Base-by-base conservation (phyloP, 2,113 vertebrate species). In the Echinops telfairi region DNA sequence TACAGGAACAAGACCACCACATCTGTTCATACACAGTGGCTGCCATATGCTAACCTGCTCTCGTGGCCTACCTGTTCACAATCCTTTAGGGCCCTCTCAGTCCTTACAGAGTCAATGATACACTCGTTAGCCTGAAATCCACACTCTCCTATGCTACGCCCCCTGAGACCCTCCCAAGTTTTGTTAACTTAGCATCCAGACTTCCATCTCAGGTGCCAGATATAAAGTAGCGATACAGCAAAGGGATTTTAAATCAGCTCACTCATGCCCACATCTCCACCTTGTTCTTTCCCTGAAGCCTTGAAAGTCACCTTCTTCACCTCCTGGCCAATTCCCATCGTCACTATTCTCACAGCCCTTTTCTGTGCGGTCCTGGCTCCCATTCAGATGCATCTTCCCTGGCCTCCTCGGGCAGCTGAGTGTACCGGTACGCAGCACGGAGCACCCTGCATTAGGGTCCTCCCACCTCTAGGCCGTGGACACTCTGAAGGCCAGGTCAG, bases 361-460 rank as follows among this genome's bases (percentile, higher is more conserved):
- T 82, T 77, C 25, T 23, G 60, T 36, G 12, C 16, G 29, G 11
- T 0, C 40, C 25, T 15, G 17, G 5, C 10, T 53, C 47, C 47
- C 47, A 53, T 53, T 53, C 47, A 10, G 47, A 53, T 53, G 47
- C 12, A 4, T 9, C 47, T 53, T 6, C 47, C 47, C 47, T 53
- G 47, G 47, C 40, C 23, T 20, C 27, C 25, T 0, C 0, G 1
- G 80, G 9, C 2, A 5, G 2, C 2, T 33, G 3, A 70, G 7
- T 16, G 22, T 4, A 19, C 29, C 9, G 1, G 23, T 0, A 27
- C 15, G 3, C 23, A 22, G 2, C 6, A 16, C 38, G 16, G 29
- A 22, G 29, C 15, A 7, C 8, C 7, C 3, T 15, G 14, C 25
- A 0, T 64, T 53, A 33, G 47, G 16, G 23, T 76, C 73, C 1